Percentiles rank a stretch among this genome's conserved stretches.
Conservation (phyloP, 2,888 invertebrate species). For the Ophion costatus region DNA sequence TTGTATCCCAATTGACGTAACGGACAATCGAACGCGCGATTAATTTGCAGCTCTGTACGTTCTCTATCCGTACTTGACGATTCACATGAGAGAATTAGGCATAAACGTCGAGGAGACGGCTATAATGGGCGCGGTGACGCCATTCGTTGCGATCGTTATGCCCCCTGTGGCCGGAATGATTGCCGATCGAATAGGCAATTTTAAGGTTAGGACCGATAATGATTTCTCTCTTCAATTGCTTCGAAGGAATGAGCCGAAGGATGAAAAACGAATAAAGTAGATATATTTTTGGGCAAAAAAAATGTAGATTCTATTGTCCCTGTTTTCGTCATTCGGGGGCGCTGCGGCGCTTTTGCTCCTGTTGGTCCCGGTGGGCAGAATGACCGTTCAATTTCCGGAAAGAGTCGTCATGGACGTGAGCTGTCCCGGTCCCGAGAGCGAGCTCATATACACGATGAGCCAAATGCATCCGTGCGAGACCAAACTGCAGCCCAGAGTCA, state of each 20-base stretch:
- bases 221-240: background rate
- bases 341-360: slow-evolving; percentile 88
- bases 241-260: background rate
- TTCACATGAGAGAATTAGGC: slow-evolving; percentile 92
- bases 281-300: background rate
- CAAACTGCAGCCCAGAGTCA: slow-evolving; percentile 71
- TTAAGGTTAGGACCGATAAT: slow-evolving; percentile 85
- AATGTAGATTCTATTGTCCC: slow-evolving; percentile 87
- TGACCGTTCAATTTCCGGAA: slow-evolving; percentile 88
- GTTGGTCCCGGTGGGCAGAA: slow-evolving; percentile 89
- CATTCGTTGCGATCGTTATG: slow-evolving; percentile 90
- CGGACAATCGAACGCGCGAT: background rate
- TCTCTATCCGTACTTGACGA: slow-evolving; percentile 91
- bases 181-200: slow-evolving; percentile 92
- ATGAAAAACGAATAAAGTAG: background rate
- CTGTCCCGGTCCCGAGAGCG: slow-evolving; percentile 81
- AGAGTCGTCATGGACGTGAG: slow-evolving; percentile 86
- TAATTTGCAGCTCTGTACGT: slow-evolving; percentile 87
- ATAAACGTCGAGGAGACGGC: slow-evolving; percentile 92
- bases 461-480: slow-evolving; percentile 78
- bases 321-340: slow-evolving; percentile 89
- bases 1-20: background rate
- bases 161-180: slow-evolving; percentile 91
- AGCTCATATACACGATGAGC: slow-evolving; percentile 75
- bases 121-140: slow-evolving; percentile 91